phyloP scores from a whole-genome alignment of 92 coral and sea anemone species.

The Pocillopora meandrina region DNA sequence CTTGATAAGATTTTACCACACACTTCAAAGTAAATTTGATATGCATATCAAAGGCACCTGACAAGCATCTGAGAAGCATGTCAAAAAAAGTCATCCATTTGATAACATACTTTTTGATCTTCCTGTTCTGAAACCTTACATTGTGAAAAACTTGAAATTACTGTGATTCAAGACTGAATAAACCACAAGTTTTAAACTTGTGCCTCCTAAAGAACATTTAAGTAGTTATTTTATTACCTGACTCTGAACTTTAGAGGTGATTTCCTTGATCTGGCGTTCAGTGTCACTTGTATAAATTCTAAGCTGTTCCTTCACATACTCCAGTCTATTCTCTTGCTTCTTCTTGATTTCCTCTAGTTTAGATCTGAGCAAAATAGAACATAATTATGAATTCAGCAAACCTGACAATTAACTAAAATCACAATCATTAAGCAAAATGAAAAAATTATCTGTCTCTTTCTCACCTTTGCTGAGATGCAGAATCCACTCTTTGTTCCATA shows the following conservation, averaged over 20 bases:
- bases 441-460: neutral
- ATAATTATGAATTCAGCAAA: neutral
- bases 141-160: too few species aligned
- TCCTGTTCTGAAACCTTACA: too few species aligned
- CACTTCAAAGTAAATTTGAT: too few species aligned
- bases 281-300: conserved; percentile 79
- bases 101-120: too few species aligned
- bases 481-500: conserved; percentile 88
- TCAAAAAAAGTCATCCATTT: too few species aligned
- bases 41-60: too few species aligned
- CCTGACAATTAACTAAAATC: neutral
- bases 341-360: conserved; percentile 76
- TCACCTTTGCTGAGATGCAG: conserved; percentile 88
- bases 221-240: conserved; percentile 52
- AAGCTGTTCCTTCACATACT: conserved; percentile 85
- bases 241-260: conserved; percentile 76
- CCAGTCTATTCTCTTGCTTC: conserved; percentile 85
- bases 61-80: too few species aligned
- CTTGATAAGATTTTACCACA: too few species aligned
- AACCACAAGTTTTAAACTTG: too few species aligned
- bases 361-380: conserved; percentile 34
- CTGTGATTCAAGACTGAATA: too few species aligned
- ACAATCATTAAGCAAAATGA: neutral
- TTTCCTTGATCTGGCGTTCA: conserved; percentile 75
- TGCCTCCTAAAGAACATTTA: too few species aligned